phyloP scores from a whole-genome alignment of 2,797 vertebrate species.

The Xenentodon cancila region DNA sequence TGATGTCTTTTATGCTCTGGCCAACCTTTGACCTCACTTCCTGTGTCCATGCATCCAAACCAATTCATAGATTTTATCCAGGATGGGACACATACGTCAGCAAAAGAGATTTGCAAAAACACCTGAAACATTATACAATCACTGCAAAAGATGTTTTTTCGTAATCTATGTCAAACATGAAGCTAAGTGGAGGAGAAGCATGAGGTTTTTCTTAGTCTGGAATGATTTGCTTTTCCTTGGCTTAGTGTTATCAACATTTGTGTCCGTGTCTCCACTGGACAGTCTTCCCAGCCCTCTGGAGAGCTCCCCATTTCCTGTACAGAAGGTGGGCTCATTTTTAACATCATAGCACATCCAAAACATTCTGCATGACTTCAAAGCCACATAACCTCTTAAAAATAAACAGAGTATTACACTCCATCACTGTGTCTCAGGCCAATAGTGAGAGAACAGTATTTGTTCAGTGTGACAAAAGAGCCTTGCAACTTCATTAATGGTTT shows the following conservation, averaged over 20 bases:
- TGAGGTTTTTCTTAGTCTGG: constrained; percentile 31
- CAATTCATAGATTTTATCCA: constrained; percentile 29
- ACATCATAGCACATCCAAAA: constrained; percentile 39
- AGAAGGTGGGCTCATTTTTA: background rate
- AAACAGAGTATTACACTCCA: too few relatives aligned
- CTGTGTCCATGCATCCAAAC: constrained; percentile 55
- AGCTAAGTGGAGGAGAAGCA: constrained; percentile 7
- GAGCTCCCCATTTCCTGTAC: background rate
- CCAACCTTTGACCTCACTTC: constrained; percentile 59
- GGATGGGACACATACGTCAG: constrained; percentile 14
- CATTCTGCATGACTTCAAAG: too few relatives aligned
- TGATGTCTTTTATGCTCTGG: constrained; percentile 59
- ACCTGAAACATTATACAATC: constrained; percentile 1
- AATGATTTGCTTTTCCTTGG: constrained; percentile 44
- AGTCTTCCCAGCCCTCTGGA: constrained; percentile 26
- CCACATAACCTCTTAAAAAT: too few relatives aligned
- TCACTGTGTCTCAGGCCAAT: too few relatives aligned
- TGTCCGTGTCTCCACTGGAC: constrained; percentile 19
- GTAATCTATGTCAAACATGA: constrained; percentile 35
- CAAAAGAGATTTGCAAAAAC: constrained; percentile 27
- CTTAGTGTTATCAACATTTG: constrained; percentile 27
- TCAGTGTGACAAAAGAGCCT: too few relatives aligned
- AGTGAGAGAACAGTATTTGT: too few relatives aligned
- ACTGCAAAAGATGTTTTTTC: constrained; percentile 6
- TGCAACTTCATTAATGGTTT: too few relatives aligned